These are phyloP conservation scores for Columba janthina DNA, from an alignment of 2,113 vertebrate species.

Conservation along the genomic window DNA sequence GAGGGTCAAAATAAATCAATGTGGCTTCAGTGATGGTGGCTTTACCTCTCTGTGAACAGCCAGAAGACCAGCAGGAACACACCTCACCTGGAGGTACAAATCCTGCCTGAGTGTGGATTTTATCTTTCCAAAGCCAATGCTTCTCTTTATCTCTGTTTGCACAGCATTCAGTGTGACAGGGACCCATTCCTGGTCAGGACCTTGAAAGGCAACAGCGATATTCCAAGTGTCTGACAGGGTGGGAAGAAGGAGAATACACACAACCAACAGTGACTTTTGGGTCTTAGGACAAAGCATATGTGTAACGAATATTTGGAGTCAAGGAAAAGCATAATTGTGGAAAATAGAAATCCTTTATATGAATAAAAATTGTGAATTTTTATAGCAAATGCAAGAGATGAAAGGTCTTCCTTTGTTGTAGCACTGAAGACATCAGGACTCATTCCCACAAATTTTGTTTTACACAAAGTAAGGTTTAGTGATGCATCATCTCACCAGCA, in stretches of 20 bases:
- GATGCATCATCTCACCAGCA: neutral
- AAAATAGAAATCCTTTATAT: neutral
- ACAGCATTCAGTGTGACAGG: neutral
- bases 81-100: neutral
- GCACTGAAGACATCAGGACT: neutral
- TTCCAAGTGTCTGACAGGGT: neutral
- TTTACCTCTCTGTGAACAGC: neutral
- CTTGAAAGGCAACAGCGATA: neutral
- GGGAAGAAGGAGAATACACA: neutral
- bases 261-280: neutral
- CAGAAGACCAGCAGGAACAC: neutral
- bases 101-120: neutral
- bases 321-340: neutral
- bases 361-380: neutral
- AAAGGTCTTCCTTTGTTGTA: neutral
- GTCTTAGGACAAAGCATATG: neutral
- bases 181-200: neutral
- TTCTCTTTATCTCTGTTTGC: slow-evolving; percentile 16
- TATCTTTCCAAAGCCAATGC: neutral
- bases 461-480: neutral
- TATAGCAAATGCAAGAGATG: neutral
- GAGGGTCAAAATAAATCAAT: neutral
- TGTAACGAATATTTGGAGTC: neutral
- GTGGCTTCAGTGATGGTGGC: neutral
- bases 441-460: neutral